phyloP scores from a whole-genome alignment of 2,797 vertebrate genomes.

The Micromesistius poutassou region DNA sequence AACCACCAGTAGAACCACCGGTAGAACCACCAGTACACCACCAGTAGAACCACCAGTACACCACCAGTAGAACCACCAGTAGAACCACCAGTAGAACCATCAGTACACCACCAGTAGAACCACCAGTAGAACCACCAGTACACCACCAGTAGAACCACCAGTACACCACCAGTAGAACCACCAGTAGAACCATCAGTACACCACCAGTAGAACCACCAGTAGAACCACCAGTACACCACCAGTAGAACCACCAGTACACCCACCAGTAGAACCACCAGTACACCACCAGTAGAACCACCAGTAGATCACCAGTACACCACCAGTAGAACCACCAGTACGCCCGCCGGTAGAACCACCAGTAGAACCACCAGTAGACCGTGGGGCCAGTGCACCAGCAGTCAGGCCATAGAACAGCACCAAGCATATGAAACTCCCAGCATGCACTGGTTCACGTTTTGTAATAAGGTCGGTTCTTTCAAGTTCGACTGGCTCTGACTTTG shows the following conservation, averaged over 20 bases:
- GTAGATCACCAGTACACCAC: not conserved
- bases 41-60: not conserved
- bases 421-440: slow-evolving; percentile 16
- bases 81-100: not conserved
- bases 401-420: slow-evolving; percentile 20
- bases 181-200: not conserved
- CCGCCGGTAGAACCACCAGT: not conserved
- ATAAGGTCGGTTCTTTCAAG: too few species aligned
- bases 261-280: too few species aligned
- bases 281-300: not conserved
- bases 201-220: not conserved
- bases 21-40: not conserved
- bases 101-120: not conserved
- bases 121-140: not conserved
- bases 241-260: not conserved
- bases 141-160: not conserved
- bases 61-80: too few species aligned
- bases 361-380: not conserved
- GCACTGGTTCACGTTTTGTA: too few species aligned
- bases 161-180: not conserved
- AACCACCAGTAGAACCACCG: not conserved
- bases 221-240: not conserved
- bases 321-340: not conserved
- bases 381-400: not conserved
- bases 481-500: too few species aligned